Conservation (phyloP, 2,888 invertebrate genomes). For the Xanthorhoe designata region DNA sequence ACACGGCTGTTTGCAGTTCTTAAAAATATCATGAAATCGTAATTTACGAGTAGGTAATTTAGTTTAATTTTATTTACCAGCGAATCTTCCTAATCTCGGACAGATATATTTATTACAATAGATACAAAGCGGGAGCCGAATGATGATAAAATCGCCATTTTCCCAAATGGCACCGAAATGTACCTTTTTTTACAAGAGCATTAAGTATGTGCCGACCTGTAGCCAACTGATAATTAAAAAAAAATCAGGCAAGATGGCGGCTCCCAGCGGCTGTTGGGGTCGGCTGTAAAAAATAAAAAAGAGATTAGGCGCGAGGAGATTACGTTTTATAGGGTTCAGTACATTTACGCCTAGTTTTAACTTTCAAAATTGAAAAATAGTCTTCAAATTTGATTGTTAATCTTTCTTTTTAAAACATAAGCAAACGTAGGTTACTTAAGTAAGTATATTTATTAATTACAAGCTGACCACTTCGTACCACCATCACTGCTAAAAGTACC, state of each 20-base stretch:
- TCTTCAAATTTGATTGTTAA: too few relatives aligned
- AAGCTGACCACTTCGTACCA: too few relatives aligned
- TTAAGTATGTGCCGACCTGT: constrained; percentile 39
- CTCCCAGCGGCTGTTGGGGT: constrained; percentile 49
- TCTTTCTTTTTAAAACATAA: too few relatives aligned
- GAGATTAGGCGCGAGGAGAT: constrained; percentile 15
- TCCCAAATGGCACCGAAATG: constrained; percentile 39
- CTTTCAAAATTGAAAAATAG: too few relatives aligned
- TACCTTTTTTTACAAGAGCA: constrained; percentile 26
- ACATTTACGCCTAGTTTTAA: background rate
- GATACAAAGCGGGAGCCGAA: constrained; percentile 34
- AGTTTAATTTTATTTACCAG: constrained; percentile 12
- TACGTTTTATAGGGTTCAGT: constrained; percentile 1
- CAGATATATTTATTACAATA: constrained; percentile 35
- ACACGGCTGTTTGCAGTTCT: too few relatives aligned
- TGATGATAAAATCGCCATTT: constrained; percentile 41
- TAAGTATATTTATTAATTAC: too few relatives aligned
- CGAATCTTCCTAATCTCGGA: constrained; percentile 22
- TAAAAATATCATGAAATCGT: background rate
- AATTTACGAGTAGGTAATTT: constrained; percentile 18
- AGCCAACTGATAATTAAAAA: constrained; percentile 66
- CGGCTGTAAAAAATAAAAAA: constrained; percentile 62
- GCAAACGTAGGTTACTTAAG: too few relatives aligned
- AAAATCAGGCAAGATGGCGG: constrained; percentile 74
- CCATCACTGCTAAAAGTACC: too few relatives aligned